Base-by-base conservation (phyloP, 2,113 vertebrate species). In the Atherinomorus stipes region DNA sequence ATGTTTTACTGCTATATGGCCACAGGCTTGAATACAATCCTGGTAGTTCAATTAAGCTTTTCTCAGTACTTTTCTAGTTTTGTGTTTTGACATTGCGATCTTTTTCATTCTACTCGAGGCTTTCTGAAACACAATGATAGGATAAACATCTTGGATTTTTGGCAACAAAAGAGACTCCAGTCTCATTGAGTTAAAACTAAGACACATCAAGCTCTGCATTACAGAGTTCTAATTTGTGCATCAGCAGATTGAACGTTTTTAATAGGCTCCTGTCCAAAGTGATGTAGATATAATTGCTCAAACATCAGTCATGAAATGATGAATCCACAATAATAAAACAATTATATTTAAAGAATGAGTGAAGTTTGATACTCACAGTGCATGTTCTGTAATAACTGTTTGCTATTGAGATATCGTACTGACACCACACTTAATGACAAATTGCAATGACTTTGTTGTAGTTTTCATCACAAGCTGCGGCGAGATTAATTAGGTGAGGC, bases 1-100 rank as follows among this genome's bases (percentile, higher is more conserved):
- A 57, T 79, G 59, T 53, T 83, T 34, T 72, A 62, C 60, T 45
- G n/a, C 81, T 66, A 79, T 40, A 60, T 71, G 53, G 67, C 83
- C 71, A 72, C 25, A 16, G 72, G 74, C 76, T 76, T 74, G 60
- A 80, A 77, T 76, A 59, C 67, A 59, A 72, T 64, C 44, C 62
- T 34, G 19, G 56, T 50, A 76, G 66, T 82, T 87, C 67, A 71
- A 80, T 83, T 78, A 83, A 77, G 70, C n/a, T 59, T 63, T 84
- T 69, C 64, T 59, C 65, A 40, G 60, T 40, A 59, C 70, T 60
- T 83, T 80, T 65, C 50, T 74, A 31, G 62, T 42, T 50, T 68
- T 67, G 9, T 79, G 22, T 81, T 76, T 65, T 57, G 21, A 78
- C 61, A 71, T 71, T 6, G n/a, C 50, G 60, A 37, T 78, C 38